These are phyloP conservation scores for Varanus salvator DNA, from an alignment of 2,113 vertebrate genomes.

Conservation along the genomic window DNA sequence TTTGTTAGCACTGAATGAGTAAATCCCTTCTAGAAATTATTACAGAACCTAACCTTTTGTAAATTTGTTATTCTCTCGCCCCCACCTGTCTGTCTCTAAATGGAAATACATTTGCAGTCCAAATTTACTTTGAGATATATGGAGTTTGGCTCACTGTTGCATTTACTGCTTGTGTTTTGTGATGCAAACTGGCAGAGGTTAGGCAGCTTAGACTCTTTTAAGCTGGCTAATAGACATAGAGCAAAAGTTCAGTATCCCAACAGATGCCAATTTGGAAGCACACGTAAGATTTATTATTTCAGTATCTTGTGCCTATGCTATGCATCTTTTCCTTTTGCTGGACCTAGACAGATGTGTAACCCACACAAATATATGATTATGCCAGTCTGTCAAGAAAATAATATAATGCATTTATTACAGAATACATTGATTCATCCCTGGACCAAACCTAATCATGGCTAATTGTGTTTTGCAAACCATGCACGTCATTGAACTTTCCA, in stretches of 20 bases:
- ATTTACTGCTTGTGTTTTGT: not conserved
- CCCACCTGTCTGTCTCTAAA: slow-evolving; percentile 30
- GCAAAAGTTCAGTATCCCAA: not conserved
- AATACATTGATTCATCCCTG: not conserved
- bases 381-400: not conserved
- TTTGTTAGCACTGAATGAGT: slow-evolving; percentile 3
- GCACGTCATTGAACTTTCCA: not conserved
- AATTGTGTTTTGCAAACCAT: not conserved
- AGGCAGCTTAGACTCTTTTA: not conserved
- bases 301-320: not conserved
- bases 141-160: slow-evolving; percentile 4
- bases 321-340: not conserved
- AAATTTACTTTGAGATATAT: slow-evolving; percentile 44
- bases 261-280: not conserved
- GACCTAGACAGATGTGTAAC: not conserved
- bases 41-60: slow-evolving; percentile 2
- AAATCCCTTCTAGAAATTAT: slow-evolving; percentile 21
- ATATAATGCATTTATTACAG: not conserved
- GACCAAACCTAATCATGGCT: not conserved
- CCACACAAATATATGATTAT: not conserved
- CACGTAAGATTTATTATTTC: not conserved
- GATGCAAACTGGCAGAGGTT: not conserved
- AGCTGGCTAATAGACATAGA: slow-evolving; percentile 1
- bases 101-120: slow-evolving; percentile 37
- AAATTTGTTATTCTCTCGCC: slow-evolving; percentile 55